Base-by-base conservation (phyloP, 2,797 vertebrate species). In the Meda fulgida region DNA sequence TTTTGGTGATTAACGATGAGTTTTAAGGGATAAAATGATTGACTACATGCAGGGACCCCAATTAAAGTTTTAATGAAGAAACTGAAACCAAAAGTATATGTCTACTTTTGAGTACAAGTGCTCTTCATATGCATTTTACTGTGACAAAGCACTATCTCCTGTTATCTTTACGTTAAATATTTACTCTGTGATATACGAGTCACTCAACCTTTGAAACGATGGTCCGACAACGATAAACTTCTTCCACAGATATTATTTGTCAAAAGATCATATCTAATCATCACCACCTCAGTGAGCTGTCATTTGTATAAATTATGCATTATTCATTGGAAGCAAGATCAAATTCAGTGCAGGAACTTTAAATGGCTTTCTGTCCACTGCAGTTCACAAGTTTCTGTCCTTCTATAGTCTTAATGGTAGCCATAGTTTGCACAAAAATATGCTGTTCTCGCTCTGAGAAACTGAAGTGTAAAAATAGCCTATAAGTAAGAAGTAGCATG, bases 201-300 rank as follows among this genome's bases (percentile, higher is more conserved):
- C 75, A 87, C 48, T 89, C 69, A 86, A 84, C 81, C 86, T 76
- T 83, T 83, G 87, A 81, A 63, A 80, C 31, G 5, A 43, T 65
- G 46, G 51, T 60, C 48, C 46, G 43, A 13, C 34, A 70, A 8
- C 1, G 0, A 55, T 36, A 78, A 21, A 63, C 55, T 10, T 63
- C 16, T 6, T 78, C 36, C 36, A 63, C 36, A 13, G 18, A 78
- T 26, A 60, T 19, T 5, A 55, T 60, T 11, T 18, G 48, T n/a
- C 23, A 7, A 34, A 38, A 38, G 6, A 26, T 31, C 26, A 29
- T 18, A 67, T 55, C 43, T 53, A 53, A 69, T 19, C 65, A 69
- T 13, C n/a, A 40, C n/a, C 10, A 0, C 8, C n/a, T n/a, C n/a
- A 51, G 31, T 29, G 46, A 53, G 34, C n/a, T 55, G 34, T 51